Evolutionary conservation across 2,113 vertebrate genomes (phyloP).

Genomic region (Myotis davidii): DNA sequence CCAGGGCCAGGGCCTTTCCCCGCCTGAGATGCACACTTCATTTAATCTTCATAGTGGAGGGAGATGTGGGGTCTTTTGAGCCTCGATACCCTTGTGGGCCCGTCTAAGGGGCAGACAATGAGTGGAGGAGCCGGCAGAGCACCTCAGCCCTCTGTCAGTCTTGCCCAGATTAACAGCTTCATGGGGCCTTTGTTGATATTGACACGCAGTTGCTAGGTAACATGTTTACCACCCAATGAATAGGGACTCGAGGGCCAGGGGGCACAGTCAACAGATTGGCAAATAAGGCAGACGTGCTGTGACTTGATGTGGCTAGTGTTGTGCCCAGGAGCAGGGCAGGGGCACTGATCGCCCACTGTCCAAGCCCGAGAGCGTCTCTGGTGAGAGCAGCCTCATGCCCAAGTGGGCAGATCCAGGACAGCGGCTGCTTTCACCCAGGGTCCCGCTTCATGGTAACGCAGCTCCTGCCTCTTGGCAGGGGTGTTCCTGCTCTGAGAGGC

Average conservation of each 20-base stretch:
- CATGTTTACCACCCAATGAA: conserved; percentile 88
- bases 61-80: conserved; percentile 82
- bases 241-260: conserved; percentile 86
- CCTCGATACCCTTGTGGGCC: conserved; percentile 75
- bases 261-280: conserved; percentile 90
- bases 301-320: conserved; percentile 88
- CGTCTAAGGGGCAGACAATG: conserved; percentile 79
- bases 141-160: conserved; percentile 83
- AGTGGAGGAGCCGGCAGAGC: conserved; percentile 70
- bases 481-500: background rate
- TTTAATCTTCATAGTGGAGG: conserved; percentile 85
- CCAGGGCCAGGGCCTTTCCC: conserved; percentile 81
- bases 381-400: conserved; percentile 78
- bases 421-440: background rate
- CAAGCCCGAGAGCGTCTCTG: conserved; percentile 46
- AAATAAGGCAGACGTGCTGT: conserved; percentile 88
- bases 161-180: conserved; percentile 89
- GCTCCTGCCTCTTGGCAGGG: background rate
- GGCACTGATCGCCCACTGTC: conserved; percentile 76
- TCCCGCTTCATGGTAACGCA: background rate
- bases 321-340: conserved; percentile 80
- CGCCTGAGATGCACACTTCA: conserved; percentile 83
- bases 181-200: conserved; percentile 89
- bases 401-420: background rate
- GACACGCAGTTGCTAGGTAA: conserved; percentile 89